Evolutionary conservation across 2,888 invertebrate genomes (phyloP).

Genomic region (Drosophila leonis): DNA sequence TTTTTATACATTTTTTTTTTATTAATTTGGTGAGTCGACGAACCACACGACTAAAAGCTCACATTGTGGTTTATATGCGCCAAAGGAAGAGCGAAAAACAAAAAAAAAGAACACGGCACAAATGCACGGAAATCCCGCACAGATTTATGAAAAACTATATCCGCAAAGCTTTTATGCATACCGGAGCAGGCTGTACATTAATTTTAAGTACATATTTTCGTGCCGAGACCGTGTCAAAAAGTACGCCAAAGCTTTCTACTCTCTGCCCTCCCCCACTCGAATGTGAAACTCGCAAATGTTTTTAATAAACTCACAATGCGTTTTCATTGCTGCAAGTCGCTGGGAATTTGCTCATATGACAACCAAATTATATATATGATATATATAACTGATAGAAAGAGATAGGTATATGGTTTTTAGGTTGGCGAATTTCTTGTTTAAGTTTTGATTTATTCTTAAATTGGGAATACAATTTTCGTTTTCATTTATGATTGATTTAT

Average conservation of each 20-base stretch:
- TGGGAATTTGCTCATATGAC: not conserved
- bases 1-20: conserved; percentile 34
- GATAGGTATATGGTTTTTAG: no score
- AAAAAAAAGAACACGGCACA: not conserved
- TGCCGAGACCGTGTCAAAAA: conserved; percentile 17
- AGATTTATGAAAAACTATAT: conserved; percentile 48
- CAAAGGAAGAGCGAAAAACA: conserved; percentile 2
- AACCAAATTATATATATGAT: not conserved
- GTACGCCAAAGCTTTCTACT: conserved; percentile 11
- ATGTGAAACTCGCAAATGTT: conserved; percentile 32
- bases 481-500: not conserved
- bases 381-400: not conserved
- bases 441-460: not conserved
- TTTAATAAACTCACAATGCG: conserved; percentile 9
- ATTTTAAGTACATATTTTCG: conserved; percentile 40
- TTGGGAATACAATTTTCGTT: not conserved
- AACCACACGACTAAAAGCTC: conserved; percentile 45
- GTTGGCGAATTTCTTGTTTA: not conserved
- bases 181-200: conserved; percentile 30
- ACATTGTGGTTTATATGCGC: conserved; percentile 53
- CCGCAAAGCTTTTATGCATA: conserved; percentile 23
- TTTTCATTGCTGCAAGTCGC: no score
- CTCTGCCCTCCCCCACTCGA: not conserved
- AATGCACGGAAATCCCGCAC: conserved; percentile 41
- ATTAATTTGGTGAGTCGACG: conserved; percentile 52